Percentiles rank a stretch among this genome's conserved stretches.
phyloP scores from a whole-genome alignment of 2,888 invertebrate genomes.

The Cephus rjabovi region DNA sequence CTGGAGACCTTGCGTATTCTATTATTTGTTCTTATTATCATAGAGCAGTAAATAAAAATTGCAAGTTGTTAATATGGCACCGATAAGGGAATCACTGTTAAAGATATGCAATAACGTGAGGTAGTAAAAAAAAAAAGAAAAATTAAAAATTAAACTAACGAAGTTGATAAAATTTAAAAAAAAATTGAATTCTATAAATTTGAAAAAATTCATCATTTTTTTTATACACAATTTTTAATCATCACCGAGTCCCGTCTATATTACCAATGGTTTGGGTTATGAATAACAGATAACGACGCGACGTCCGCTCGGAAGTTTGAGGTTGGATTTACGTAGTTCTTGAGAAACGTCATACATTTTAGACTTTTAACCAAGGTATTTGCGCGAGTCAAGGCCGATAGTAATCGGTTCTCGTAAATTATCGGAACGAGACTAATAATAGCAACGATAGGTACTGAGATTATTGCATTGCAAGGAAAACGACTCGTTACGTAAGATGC shows the following conservation, averaged over 20 bases:
- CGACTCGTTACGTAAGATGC: constrained; percentile 29
- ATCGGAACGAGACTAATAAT: background rate
- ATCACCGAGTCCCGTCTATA: too few species aligned
- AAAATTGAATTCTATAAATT: too few species aligned
- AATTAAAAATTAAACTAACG: background rate
- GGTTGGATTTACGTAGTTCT: background rate
- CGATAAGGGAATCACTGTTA: background rate
- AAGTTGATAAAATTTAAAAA: background rate
- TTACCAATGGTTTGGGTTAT: too few species aligned
- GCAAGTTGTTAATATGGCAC: background rate
- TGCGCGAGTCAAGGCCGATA: background rate
- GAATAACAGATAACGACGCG: background rate
- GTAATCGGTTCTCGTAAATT: background rate
- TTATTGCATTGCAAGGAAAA: constrained; percentile 28
- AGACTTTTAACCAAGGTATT: background rate
- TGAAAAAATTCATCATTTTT: too few species aligned
- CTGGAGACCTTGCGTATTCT: background rate
- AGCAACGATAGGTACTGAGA: background rate
- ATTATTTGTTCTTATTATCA: background rate
- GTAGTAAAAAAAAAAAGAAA: background rate
- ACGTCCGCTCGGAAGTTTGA: background rate
- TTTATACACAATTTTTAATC: too few species aligned
- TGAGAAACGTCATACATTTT: background rate
- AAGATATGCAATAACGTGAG: background rate
- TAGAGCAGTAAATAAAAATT: background rate